A percentile compares a stretch with the other conserved stretches of the same genome.
Evolutionary conservation across 2,113 vertebrate genomes (phyloP).

Genomic region (Mixornis gularis): DNA sequence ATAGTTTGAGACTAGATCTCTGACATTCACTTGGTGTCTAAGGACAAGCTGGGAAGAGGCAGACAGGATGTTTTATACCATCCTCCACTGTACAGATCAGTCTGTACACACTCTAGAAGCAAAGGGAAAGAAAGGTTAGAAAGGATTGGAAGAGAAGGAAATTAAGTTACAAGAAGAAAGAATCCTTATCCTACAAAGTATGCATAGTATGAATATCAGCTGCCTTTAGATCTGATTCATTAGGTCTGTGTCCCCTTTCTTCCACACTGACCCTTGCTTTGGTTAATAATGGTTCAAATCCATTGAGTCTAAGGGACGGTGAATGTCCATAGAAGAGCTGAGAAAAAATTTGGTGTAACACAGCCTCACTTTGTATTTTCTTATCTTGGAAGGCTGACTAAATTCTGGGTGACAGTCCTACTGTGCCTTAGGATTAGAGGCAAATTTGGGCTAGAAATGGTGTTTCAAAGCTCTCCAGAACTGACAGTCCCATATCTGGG

Average conservation of each 20-base stretch:
- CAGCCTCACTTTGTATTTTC: neutral
- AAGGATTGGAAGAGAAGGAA: neutral
- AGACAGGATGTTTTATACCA: neutral
- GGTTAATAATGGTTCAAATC: neutral
- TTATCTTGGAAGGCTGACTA: neutral
- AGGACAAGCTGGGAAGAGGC: neutral
- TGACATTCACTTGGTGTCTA: constrained; percentile 37
- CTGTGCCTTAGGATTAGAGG: neutral
- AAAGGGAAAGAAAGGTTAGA: neutral
- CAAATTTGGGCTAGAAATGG: neutral
- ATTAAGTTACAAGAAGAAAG: neutral
- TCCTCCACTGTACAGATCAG: neutral
- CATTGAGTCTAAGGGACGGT: neutral
- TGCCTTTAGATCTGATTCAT: neutral
- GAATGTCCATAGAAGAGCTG: neutral
- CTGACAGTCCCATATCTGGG: neutral
- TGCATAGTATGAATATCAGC: neutral
- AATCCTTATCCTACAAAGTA: neutral
- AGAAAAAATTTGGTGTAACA: neutral
- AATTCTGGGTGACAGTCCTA: neutral
- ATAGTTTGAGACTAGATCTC: constrained; percentile 20
- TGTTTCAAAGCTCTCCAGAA: neutral
- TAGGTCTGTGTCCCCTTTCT: neutral
- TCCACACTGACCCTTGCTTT: neutral
- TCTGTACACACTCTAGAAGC: neutral